Evolutionary conservation across 2,888 invertebrate genomes (phyloP).

Genomic region (Spisula subtruncata): DNA sequence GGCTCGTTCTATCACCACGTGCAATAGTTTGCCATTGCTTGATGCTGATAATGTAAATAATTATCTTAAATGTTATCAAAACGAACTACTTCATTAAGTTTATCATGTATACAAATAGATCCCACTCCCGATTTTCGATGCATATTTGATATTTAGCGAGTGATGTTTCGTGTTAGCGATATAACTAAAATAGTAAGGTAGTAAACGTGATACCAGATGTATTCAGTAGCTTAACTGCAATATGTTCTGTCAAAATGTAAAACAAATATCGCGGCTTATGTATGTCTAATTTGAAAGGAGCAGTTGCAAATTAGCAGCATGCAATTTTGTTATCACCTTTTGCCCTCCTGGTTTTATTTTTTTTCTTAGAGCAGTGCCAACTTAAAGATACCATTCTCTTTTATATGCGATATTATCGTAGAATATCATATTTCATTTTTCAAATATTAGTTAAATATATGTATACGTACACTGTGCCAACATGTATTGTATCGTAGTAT

Average conservation of each 20-base stretch:
- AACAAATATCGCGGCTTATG: not conserved
- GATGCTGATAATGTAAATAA: not conserved
- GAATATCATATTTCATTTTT: slow-evolving; percentile 4
- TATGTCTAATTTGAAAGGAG: not conserved
- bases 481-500: too few relatives aligned
- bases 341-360: not conserved
- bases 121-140: not conserved
- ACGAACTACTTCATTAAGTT: not conserved
- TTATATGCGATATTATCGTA: not conserved
- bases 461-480: too few relatives aligned
- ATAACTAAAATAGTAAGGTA: not conserved
- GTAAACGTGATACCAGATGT: not conserved
- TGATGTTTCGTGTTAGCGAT: too few relatives aligned
- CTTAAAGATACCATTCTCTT: not conserved
- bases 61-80: slow-evolving; percentile 17
- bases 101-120: not conserved
- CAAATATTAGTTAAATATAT: not conserved
- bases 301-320: not conserved
- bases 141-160: not conserved
- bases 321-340: slow-evolving; percentile 2
- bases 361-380: slow-evolving; percentile 8
- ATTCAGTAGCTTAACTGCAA: not conserved
- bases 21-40: not conserved
- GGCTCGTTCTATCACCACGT: not conserved
- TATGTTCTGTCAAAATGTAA: not conserved